Evolutionary conservation across 2,113 vertebrate genomes (phyloP).

Genomic region (Plecturocebus donacophilus): DNA sequence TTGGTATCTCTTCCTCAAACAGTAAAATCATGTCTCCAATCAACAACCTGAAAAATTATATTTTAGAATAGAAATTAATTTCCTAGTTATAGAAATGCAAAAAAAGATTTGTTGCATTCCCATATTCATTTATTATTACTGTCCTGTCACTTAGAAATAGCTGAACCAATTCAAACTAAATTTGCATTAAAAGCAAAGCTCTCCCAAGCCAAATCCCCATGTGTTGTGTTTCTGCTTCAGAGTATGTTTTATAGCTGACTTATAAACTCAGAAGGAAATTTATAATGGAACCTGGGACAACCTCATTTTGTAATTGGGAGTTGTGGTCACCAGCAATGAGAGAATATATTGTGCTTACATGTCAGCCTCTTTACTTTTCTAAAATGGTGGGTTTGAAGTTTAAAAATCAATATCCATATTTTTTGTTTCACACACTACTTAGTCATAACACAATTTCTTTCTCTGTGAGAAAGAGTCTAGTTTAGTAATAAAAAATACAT

Average conservation of each 20-base stretch:
- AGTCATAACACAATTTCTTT: conserved; percentile 8
- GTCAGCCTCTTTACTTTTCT: neutral
- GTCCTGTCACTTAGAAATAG: neutral
- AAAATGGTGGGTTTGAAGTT: neutral
- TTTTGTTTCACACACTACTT: neutral
- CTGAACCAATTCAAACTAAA: conserved; percentile 49
- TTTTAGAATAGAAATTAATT: conserved; percentile 30
- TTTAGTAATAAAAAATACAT: conserved; percentile 23
- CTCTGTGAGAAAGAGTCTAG: neutral
- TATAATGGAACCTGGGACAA: neutral
- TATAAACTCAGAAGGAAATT: conserved; percentile 11
- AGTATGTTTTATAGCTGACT: neutral
- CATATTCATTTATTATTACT: neutral
- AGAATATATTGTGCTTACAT: neutral
- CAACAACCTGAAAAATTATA: neutral
- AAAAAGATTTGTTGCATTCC: neutral
- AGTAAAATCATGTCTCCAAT: neutral
- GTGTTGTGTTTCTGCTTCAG: conserved; percentile 12
- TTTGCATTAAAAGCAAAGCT: conserved; percentile 39
- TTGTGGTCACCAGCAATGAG: neutral
- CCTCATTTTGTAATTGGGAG: neutral
- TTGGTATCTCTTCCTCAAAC: neutral
- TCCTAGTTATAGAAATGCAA: neutral
- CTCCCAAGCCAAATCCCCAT: neutral
- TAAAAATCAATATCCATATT: conserved; percentile 37